Conservation (phyloP, 2,113 vertebrate genomes). For the Lasiurus borealis region DNA sequence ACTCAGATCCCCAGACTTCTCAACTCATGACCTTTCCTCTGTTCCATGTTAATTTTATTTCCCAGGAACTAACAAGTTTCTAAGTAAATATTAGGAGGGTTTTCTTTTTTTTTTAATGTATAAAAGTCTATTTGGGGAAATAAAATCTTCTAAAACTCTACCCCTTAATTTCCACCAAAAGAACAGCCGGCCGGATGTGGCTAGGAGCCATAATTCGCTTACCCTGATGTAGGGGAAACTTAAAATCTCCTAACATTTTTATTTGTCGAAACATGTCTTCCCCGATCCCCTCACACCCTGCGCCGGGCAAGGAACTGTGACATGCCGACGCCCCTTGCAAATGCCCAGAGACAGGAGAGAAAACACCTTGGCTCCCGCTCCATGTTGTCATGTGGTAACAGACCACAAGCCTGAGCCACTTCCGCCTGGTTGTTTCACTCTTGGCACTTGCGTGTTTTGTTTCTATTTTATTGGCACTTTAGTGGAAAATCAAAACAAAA, state of each 20-base stretch:
- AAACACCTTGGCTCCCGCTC: constrained; percentile 71
- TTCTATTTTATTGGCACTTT: constrained; percentile 78
- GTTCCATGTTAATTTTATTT: constrained; percentile 12
- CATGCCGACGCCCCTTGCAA: neutral
- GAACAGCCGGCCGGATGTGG: neutral
- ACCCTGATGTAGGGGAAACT: neutral
- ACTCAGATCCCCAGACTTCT: neutral
- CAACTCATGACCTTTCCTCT: neutral
- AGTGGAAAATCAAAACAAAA: constrained; percentile 60
- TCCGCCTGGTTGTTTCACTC: constrained; percentile 74
- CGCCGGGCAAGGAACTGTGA: neutral
- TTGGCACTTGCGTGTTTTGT: constrained; percentile 72
- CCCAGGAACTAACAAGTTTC: neutral
- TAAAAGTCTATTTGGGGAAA: neutral
- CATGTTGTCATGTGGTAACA: constrained; percentile 66
- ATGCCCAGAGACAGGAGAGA: constrained; percentile 50
- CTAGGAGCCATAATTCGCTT: neutral
- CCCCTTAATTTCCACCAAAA: neutral
- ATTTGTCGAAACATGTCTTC: neutral
- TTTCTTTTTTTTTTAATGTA: neutral
- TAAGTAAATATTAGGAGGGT: neutral
- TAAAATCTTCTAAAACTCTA: constrained; percentile 13
- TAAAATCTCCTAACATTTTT: neutral
- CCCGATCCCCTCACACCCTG: neutral
- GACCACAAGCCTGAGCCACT: constrained; percentile 75